Base-by-base conservation (phyloP, 2,888 invertebrate genomes). In the Anagyrus pseudococci region DNA sequence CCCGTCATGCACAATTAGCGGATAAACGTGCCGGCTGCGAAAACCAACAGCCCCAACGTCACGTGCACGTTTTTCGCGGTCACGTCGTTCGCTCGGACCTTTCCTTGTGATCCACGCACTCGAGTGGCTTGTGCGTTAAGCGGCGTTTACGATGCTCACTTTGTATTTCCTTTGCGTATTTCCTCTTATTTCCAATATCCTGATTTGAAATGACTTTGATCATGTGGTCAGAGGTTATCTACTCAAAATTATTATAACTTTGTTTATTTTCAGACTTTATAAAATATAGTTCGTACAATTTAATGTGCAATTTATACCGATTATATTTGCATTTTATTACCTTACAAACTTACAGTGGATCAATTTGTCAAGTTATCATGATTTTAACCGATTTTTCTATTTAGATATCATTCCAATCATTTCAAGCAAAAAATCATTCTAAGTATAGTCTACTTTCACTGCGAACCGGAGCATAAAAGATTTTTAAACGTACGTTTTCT, bases 1-100 rank as follows among this genome's bases (percentile, higher is more conserved):
- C n/a, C n/a, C 56, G 61, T 66, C 59, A 68, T 46, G 62, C 62
- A 60, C 64, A 62, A 63, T 65, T 66, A 64, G 25, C 26, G 29
- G 47, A 53, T 43, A 48, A 53, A 23, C 47, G 50, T 52, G 48
- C 59, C 56, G 46, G 61, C 50, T n/a, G n/a, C n/a, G n/a, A n/a
- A n/a, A n/a, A n/a, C n/a, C n/a, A n/a, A n/a, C n/a, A n/a, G n/a
- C n/a, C n/a, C n/a, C n/a, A n/a, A n/a, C n/a, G n/a, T 54, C 50
- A 29, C 10, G 19, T 13, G 10, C 10, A 7, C 10, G n/a, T 55
- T 46, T 55, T 55, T 55, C 46, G 17, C 19, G 26, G 26, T 19
- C 10, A 7, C n/a, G 13, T 13, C 15, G 22, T 41, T 41, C 4
- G n/a, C 33, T 33, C 33, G 33, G 13, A 33, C 13, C 6, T 8